These are phyloP conservation scores for Origma solitaria DNA, from an alignment of 2,113 vertebrate genomes.

Conservation along the genomic window DNA sequence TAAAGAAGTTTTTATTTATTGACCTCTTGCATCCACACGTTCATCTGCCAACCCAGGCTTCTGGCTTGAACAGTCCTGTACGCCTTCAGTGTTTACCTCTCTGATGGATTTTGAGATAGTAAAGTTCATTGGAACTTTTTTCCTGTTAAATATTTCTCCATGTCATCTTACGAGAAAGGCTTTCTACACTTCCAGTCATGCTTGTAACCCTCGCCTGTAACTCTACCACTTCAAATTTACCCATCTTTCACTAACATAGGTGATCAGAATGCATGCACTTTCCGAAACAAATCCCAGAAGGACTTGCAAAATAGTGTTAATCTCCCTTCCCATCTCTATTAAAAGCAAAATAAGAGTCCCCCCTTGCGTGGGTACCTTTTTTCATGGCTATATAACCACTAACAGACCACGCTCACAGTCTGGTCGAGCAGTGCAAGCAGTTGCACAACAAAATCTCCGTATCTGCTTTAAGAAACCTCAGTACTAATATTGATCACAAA, in stretches of 20 bases:
- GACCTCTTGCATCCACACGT: background rate
- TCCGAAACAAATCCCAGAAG: background rate
- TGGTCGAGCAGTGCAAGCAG: background rate
- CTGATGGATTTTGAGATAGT: background rate
- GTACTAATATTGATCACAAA: background rate
- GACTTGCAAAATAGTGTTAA: background rate
- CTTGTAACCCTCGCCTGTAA: background rate
- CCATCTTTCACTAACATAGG: background rate
- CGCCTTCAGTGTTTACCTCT: background rate
- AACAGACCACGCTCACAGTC: background rate
- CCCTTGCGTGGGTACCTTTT: background rate
- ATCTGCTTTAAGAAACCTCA: background rate
- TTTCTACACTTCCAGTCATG: slow-evolving; percentile 1
- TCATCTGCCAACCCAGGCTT: background rate
- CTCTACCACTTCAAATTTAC: background rate
- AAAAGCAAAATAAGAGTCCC: background rate
- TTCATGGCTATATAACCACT: background rate
- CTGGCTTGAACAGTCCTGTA: background rate
- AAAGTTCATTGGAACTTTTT: background rate
- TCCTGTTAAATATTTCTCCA: slow-evolving; percentile 7
- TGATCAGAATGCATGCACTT: background rate
- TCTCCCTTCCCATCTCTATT: background rate
- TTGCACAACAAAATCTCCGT: background rate
- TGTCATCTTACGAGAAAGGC: background rate
- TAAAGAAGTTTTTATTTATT: background rate